Evolutionary conservation across 1,140 invertebrate genomes (phyloP).

Genomic region (Dendrolimus kikuchii): DNA sequence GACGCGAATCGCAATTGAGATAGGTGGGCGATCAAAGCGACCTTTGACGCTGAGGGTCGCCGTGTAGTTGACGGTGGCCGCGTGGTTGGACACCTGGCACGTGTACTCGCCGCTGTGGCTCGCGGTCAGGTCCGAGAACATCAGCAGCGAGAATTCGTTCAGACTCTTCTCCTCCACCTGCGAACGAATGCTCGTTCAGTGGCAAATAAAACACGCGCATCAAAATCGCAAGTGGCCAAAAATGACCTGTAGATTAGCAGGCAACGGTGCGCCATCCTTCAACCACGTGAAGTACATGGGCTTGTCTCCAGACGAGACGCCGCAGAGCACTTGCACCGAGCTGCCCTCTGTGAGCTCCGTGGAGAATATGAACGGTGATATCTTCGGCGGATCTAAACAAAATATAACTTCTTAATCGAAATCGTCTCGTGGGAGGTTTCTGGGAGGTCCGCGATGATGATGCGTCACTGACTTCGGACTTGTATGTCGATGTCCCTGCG

Average conservation of each 20-base stretch:
- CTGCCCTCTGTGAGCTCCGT: slow-evolving; percentile 88
- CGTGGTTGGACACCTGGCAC: slow-evolving; percentile 83
- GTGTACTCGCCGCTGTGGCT: slow-evolving; percentile 86
- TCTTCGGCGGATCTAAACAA: slow-evolving; percentile 77
- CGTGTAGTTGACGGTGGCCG: slow-evolving; percentile 82
- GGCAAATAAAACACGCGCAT: not conserved
- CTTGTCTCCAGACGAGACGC: slow-evolving; percentile 86
- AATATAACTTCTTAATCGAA: not conserved
- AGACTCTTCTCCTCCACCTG: slow-evolving; percentile 79
- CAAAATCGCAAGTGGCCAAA: not conserved
- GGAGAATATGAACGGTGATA: slow-evolving; percentile 87
- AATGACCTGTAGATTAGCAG: slow-evolving; percentile 73
- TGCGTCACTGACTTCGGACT: slow-evolving; percentile 79
- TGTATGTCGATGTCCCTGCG: slow-evolving; percentile 79
- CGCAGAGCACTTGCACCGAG: slow-evolving; percentile 86
- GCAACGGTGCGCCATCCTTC: slow-evolving; percentile 80
- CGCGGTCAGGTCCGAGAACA: slow-evolving; percentile 78
- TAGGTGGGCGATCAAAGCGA: slow-evolving; percentile 25
- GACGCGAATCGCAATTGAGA: too few species aligned
- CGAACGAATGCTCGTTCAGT: not conserved
- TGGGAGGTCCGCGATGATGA: not conserved
- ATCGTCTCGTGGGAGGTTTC: not conserved
- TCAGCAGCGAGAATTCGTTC: slow-evolving; percentile 79
- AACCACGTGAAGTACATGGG: slow-evolving; percentile 87
- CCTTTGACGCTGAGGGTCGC: slow-evolving; percentile 84